A percentile compares a stretch with the other conserved stretches of the same genome.
These are phyloP conservation scores for Botia kubotai DNA, from an alignment of 2,797 vertebrate species.

Conservation along the genomic window DNA sequence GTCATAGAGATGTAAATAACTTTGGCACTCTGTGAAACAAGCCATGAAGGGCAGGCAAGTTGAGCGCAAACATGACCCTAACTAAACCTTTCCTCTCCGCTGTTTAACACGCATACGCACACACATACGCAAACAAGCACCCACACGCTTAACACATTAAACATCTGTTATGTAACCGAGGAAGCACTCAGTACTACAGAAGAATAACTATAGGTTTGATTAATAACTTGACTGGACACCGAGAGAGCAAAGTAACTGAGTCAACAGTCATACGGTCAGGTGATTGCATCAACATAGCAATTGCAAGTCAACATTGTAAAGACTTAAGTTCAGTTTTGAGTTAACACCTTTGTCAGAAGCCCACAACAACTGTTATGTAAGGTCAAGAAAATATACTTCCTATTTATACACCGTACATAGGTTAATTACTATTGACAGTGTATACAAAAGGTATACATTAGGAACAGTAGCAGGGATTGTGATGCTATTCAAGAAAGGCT, in stretches of 20 bases:
- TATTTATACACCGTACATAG: too few species aligned
- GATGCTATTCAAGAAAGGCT: background rate
- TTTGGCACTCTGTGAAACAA: slow-evolving; percentile 50
- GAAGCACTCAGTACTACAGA: background rate
- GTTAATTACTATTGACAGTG: too few species aligned
- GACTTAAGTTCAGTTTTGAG: background rate
- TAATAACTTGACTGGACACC: slow-evolving; percentile 5
- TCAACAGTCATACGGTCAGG: background rate
- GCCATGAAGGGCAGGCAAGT: slow-evolving; percentile 54
- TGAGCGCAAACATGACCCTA: slow-evolving; percentile 38
- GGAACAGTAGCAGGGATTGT: too few species aligned
- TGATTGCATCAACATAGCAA: background rate
- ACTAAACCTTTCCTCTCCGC: slow-evolving; percentile 16
- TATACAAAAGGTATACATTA: too few species aligned
- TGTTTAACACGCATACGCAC: background rate
- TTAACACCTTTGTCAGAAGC: background rate
- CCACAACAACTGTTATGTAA: background rate
- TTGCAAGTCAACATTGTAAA: slow-evolving; percentile 11
- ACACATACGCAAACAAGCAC: background rate
- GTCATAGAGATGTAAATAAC: slow-evolving; percentile 55
- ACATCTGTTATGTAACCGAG: background rate
- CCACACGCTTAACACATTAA: background rate
- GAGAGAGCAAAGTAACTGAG: background rate
- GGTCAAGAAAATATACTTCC: background rate
- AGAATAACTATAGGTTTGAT: background rate